Evolutionary conservation across 1,140 invertebrate genomes (phyloP).

Genomic region (Maconellicoccus hirsutus): DNA sequence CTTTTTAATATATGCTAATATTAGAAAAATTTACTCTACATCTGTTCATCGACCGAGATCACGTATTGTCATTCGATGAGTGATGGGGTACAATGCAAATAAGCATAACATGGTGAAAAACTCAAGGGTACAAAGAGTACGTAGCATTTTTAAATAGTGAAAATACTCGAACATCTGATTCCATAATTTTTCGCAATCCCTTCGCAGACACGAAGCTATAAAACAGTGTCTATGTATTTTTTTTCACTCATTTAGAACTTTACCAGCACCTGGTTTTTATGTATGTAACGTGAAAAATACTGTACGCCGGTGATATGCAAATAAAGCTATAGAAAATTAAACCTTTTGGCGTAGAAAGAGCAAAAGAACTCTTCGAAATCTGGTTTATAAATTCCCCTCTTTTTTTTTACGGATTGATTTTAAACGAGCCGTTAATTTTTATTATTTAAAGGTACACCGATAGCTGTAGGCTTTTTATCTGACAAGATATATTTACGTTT

Average conservation of each 20-base stretch:
- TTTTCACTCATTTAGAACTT: background rate
- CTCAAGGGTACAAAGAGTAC: too few relatives aligned
- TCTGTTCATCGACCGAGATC: too few relatives aligned
- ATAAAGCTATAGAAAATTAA: slow-evolving; percentile 1
- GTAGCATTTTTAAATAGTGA: background rate
- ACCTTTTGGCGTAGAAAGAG: slow-evolving; percentile 7
- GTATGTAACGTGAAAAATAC: background rate
- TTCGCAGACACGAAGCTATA: background rate
- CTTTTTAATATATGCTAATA: too few relatives aligned
- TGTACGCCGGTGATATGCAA: background rate
- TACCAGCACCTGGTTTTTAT: background rate
- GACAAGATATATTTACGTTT: slow-evolving; percentile 9
- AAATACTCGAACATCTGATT: background rate
- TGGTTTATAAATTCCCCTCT: slow-evolving; percentile 8
- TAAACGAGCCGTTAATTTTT: slow-evolving; percentile 9
- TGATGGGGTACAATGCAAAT: too few relatives aligned
- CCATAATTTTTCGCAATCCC: background rate
- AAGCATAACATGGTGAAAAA: too few relatives aligned
- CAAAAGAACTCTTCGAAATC: slow-evolving; percentile 8
- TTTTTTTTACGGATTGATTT: slow-evolving; percentile 6
- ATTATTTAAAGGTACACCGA: slow-evolving; percentile 9
- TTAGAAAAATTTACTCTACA: too few relatives aligned
- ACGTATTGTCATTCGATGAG: too few relatives aligned
- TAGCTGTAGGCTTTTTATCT: background rate
- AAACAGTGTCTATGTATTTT: background rate